Base-by-base conservation (phyloP, 1,140 invertebrate species). In the Trigoniulus corallinus region DNA sequence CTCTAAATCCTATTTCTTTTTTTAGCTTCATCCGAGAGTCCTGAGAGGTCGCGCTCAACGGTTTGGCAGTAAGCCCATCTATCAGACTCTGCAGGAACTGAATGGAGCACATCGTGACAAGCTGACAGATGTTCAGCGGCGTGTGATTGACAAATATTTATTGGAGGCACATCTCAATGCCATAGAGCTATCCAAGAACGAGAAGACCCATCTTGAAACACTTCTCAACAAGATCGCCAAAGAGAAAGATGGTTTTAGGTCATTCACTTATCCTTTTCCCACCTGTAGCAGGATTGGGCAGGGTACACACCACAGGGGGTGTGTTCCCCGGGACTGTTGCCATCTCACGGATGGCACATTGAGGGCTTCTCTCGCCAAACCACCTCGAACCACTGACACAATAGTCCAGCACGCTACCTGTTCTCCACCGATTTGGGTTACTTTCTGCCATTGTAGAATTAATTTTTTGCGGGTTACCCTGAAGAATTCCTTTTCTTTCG, bases 101-200 rank as follows among this genome's bases (percentile, higher is more conserved):
- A 58, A 66, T 53, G 58, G 74, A 7, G 67, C 72, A 27, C 68
- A 75, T 48, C 48, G 58, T 7, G 15, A 7, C 7, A 34, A 34
- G 29, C 7, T 7, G 15, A 15, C 7, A 7, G 29, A 34, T 34
- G 15, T 15, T 15, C 75, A 88, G 65, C 71, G 72, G 45, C 72
- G 81, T 55, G 60, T 92, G 25, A 62, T 89, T 18, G 68, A 78
- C 40, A 88, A 88, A 66, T 88, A 80, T 67, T 58, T 81, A 42
- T 61, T 87, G 2, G 88, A 93, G 71, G 84, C 80, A 22, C 78
- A 74, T 60, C 67, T 89, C 3, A 86, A 85, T 68, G 88, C 87
- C 0, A 64, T 88, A 15, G 70, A 75, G 1, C 56, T 82, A 2
- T 55, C 58, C 4, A 62, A 64, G 26, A 26, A 68, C 55, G 61